These are phyloP conservation scores for Epinotia brunnichana DNA, from an alignment of 2,888 invertebrate species.

Conservation along the genomic window DNA sequence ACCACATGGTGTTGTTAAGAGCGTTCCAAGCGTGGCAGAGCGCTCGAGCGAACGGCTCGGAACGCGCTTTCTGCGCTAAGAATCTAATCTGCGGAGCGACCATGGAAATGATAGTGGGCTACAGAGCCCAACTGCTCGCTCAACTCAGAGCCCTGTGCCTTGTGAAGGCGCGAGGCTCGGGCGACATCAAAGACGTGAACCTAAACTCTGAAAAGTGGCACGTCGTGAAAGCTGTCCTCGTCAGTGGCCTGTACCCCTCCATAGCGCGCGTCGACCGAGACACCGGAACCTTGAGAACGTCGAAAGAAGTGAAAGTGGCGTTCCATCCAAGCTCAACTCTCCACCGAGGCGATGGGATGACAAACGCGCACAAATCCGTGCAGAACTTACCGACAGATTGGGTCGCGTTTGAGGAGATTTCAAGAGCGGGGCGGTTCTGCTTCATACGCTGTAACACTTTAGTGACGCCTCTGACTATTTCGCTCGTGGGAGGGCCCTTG, in stretches of 20 bases:
- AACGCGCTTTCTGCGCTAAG: slow-evolving; percentile 88
- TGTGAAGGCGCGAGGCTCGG: slow-evolving; percentile 85
- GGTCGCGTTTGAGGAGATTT: slow-evolving; percentile 94
- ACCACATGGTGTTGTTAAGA: slow-evolving; percentile 93
- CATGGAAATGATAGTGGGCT: slow-evolving; percentile 95
- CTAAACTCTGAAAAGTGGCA: slow-evolving; percentile 93
- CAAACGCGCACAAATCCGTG: slow-evolving; percentile 65
- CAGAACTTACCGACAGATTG: slow-evolving; percentile 89
- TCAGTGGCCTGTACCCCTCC: slow-evolving; percentile 95
- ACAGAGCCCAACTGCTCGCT: slow-evolving; percentile 91
- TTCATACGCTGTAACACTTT: slow-evolving; percentile 91
- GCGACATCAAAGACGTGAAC: slow-evolving; percentile 91
- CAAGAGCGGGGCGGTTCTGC: slow-evolving; percentile 86
- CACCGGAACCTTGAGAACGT: slow-evolving; percentile 85
- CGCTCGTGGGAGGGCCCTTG: slow-evolving; percentile 89
- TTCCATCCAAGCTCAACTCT: slow-evolving; percentile 85
- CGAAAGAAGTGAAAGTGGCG: slow-evolving; percentile 82
- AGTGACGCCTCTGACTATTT: slow-evolving; percentile 91
- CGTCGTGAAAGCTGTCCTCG: slow-evolving; percentile 94
- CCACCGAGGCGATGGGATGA: slow-evolving; percentile 82
- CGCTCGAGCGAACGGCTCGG: slow-evolving; percentile 85
- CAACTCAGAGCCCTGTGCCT: slow-evolving; percentile 90
- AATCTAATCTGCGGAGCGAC: slow-evolving; percentile 91
- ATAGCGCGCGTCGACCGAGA: slow-evolving; percentile 89
- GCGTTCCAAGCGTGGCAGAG: slow-evolving; percentile 90